Base-by-base conservation (phyloP, 2,888 invertebrate genomes). In the Eledone cirrhosa region DNA sequence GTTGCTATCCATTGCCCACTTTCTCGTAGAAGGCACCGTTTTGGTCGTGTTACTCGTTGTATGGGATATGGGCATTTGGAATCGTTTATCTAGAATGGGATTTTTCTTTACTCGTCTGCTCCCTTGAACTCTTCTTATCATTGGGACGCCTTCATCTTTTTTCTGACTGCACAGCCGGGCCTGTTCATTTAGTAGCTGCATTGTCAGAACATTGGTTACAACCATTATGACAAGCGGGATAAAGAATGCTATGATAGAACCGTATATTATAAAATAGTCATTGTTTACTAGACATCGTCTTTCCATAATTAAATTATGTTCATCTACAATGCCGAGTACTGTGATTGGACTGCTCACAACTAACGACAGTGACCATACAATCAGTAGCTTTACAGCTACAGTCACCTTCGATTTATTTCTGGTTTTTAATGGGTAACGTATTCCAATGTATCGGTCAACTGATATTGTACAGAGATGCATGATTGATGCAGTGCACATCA, bases 151-250 rank as follows among this genome's bases (percentile, higher is more conserved):
- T 33, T 83, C 83, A n/a, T 76, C 74, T 22, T 79, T 48, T 27
- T 75, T 75, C 33, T 75, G 80, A 11, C 83, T 81, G 78, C 87
- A 87, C 80, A 87, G 81, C 74, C 88, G 86, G 19, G 90, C 89
- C 91, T 97, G 96, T 81, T 94, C 92, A 63, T 96, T 96, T 87
- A 98, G 92, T 47, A 98, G 92, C 80, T 95, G 93, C 27, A 98
- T 96, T 0, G 98, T 99, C 85, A 97, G 92, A 8, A 96, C 95
- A 89, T 98, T 98, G n/a, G 97, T 97, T 81, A 97, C 92, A 88
- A 97, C 93, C 98, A 98, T 98, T 84, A 99, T 97, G 69, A 94
- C 93, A 83, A 98, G 92, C 0, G 98, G 98, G 82, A 98, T 97
- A 92, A 98, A 97, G 92, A 98, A 98, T 85, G 97, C 97, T 86